A percentile compares a stretch with the other conserved stretches of the same genome.
Conservation (phyloP, 2,888 invertebrate genomes). For the Galerucella pusilla region DNA sequence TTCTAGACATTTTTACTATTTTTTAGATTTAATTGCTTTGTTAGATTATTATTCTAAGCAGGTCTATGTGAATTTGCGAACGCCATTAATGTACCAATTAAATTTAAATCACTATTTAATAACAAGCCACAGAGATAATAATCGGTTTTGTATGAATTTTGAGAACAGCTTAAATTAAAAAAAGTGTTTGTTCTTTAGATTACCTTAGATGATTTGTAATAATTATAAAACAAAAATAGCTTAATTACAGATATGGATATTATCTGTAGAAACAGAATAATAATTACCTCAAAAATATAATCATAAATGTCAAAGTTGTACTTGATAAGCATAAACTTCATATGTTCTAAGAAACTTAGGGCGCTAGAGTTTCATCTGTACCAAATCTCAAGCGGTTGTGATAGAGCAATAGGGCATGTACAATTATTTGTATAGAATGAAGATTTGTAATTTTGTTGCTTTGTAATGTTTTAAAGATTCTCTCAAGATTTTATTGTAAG, state of each 20-base stretch:
- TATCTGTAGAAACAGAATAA: not conserved
- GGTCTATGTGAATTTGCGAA: constrained; percentile 5
- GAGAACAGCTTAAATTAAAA: constrained; percentile 1
- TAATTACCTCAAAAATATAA: not conserved
- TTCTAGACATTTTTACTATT: too few species aligned
- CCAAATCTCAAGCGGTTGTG: too few species aligned
- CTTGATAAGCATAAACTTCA: too few species aligned
- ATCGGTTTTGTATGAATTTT: constrained; percentile 5
- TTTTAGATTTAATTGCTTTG: not conserved
- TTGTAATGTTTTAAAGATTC: too few species aligned
- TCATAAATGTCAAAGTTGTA: too few species aligned
- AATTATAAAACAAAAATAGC: not conserved
- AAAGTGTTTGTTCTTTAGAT: constrained; percentile 3
- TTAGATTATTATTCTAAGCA: not conserved
- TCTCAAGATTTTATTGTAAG: too few species aligned
- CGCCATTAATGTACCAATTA: constrained; percentile 1
- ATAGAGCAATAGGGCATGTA: too few species aligned
- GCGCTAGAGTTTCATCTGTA: too few species aligned
- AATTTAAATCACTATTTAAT: constrained; percentile 17
- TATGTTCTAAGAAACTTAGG: too few species aligned
- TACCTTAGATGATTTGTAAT: not conserved
- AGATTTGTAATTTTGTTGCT: too few species aligned
- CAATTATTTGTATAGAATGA: too few species aligned
- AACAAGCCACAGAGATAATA: constrained; percentile 1
- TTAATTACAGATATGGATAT: not conserved